These are phyloP conservation scores for Temnothorax ravouxi DNA, from an alignment of 2,888 invertebrate genomes.

Conservation along the genomic window DNA sequence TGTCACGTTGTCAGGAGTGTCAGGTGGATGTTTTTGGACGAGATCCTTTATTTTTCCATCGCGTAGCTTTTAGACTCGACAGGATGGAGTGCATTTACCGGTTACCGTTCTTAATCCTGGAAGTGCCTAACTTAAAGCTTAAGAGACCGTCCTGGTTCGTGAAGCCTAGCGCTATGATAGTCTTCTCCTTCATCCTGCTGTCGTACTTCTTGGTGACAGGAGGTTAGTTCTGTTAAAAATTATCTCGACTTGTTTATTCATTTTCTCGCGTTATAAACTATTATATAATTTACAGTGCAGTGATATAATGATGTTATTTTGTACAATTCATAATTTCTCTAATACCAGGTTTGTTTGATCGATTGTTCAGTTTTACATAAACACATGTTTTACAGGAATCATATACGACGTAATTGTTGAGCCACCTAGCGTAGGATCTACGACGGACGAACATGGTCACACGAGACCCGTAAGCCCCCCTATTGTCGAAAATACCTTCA, in stretches of 20 bases:
- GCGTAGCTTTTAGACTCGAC: conserved; percentile 41
- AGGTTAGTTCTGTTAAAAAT: conserved; percentile 88
- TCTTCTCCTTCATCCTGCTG: conserved; percentile 95
- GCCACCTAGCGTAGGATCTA: conserved; percentile 98
- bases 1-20: not conserved
- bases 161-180: conserved; percentile 97
- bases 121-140: conserved; percentile 96
- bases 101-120: conserved; percentile 93
- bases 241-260: not conserved
- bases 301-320: not conserved
- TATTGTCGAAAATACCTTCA: conserved; percentile 14
- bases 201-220: conserved; percentile 99
- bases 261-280: too few species aligned
- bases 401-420: conserved; percentile 99
- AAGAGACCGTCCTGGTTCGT: conserved; percentile 97
- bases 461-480: conserved; percentile 94
- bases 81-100: conserved; percentile 93
- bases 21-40: not conserved
- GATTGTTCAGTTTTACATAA: not conserved
- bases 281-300: not conserved
- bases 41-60: conserved; percentile 42
- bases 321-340: not conserved
- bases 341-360: not conserved
- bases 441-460: conserved; percentile 99
- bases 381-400: conserved; percentile 91